A percentile compares a stretch with the other conserved stretches of the same genome.
These are phyloP conservation scores for Sarcophaga carnaria DNA, from an alignment of 2,888 invertebrate genomes.

Conservation along the genomic window DNA sequence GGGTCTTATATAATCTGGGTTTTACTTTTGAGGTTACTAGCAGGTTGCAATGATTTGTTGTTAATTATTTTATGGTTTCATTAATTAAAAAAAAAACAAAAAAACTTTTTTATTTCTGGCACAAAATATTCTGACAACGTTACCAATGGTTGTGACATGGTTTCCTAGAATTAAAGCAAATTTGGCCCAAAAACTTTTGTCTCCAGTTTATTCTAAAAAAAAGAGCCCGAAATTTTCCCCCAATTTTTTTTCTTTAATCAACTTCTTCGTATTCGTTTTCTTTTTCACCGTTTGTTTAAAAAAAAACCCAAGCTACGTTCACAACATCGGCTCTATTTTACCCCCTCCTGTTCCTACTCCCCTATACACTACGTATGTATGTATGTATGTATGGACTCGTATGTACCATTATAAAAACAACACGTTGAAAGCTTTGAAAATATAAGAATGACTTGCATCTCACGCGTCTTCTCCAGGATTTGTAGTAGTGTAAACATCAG, in stretches of 20 bases:
- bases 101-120: constrained; percentile 41
- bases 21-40: too few relatives aligned
- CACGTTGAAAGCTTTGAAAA: constrained; percentile 52
- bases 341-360: background rate
- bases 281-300: background rate
- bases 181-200: background rate
- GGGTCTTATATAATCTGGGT: too few relatives aligned
- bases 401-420: background rate
- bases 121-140: constrained; percentile 49
- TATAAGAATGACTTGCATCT: constrained; percentile 53
- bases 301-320: background rate
- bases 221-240: background rate
- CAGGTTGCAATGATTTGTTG: constrained; percentile 15
- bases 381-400: too few relatives aligned
- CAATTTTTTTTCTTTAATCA: background rate
- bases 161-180: background rate
- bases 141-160: constrained; percentile 44
- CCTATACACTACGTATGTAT: too few relatives aligned
- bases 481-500: constrained; percentile 65
- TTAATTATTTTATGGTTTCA: constrained; percentile 19
- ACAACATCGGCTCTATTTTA: background rate
- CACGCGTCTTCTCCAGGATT: constrained; percentile 63
- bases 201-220: background rate
- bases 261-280: background rate
- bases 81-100: constrained; percentile 13